A percentile compares a stretch with the other conserved stretches of the same genome.
These are phyloP conservation scores for Mesocricetus auratus DNA, from an alignment of 2,113 vertebrate genomes.

Conservation along the genomic window DNA sequence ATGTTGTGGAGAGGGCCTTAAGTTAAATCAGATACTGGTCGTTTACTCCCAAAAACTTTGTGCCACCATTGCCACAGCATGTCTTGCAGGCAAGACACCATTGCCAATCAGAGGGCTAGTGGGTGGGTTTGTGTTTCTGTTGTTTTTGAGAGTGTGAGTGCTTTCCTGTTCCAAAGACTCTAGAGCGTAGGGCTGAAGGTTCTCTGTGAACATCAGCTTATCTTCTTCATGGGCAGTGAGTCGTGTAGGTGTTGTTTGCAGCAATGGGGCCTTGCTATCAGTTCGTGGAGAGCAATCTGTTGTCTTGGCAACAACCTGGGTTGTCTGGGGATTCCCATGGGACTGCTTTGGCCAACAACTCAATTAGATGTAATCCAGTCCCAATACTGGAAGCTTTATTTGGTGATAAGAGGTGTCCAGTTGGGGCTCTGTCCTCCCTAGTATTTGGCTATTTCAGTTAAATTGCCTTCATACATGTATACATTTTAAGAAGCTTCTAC, in stretches of 20 bases:
- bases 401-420: background rate
- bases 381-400: background rate
- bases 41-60: background rate
- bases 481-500: background rate
- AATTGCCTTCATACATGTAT: background rate
- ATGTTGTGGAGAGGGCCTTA: background rate
- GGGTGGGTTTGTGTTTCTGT: background rate
- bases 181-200: background rate
- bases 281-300: background rate
- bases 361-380: background rate
- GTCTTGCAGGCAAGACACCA: background rate
- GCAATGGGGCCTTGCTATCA: background rate
- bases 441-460: background rate
- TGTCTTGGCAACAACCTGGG: background rate
- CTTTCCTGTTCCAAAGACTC: background rate
- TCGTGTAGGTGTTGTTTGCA: background rate
- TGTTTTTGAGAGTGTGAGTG: background rate
- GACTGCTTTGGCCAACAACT: background rate
- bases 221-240: background rate
- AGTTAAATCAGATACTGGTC: background rate
- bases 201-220: background rate
- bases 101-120: background rate
- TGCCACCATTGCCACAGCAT: too few relatives aligned
- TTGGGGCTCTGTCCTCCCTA: background rate
- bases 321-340: background rate